Base-by-base conservation (phyloP, 1,140 invertebrate genomes). In the Coelopa frigida region DNA sequence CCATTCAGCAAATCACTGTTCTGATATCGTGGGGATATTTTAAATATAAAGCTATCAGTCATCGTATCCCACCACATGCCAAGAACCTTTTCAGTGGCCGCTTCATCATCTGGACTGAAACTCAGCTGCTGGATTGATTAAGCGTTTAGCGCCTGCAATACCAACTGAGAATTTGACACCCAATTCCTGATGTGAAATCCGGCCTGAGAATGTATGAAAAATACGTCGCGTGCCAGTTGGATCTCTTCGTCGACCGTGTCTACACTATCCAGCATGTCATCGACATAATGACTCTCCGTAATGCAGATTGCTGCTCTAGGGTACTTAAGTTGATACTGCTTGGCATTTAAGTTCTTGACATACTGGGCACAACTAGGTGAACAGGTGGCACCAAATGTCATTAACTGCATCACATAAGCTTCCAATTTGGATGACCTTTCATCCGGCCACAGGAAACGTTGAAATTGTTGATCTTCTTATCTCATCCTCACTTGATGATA, bases 141-240 rank as follows among this genome's bases (percentile, higher is more conserved):
- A n/a, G n/a, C n/a, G n/a, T n/a, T n/a, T n/a, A n/a, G n/a, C n/a
- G n/a, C n/a, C n/a, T n/a, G n/a, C n/a, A n/a, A n/a, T n/a, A n/a
- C n/a, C n/a, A n/a, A n/a, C n/a, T n/a, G n/a, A n/a, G n/a, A n/a
- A n/a, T n/a, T n/a, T n/a, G n/a, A n/a, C n/a, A n/a, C n/a, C n/a
- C n/a, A n/a, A n/a, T n/a, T n/a, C n/a, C n/a, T n/a, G n/a, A n/a
- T n/a, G n/a, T n/a, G n/a, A n/a, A n/a, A n/a, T n/a, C n/a, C n/a
- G n/a, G n/a, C n/a, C n/a, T 31, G 27, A 7, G 35, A 17, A 27
- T 65, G 56, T 5, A 69, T 48, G 5, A 10, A 24, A 4, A 32
- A 21, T 6, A 59, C 51, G 14, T 57, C 39, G 3, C 26, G 2
- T 8, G 54, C 49, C 8, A 55, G 15, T 14, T 29, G 17, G n/a